Base-by-base conservation (phyloP, 2,113 vertebrate species). In the Petromus typicus region DNA sequence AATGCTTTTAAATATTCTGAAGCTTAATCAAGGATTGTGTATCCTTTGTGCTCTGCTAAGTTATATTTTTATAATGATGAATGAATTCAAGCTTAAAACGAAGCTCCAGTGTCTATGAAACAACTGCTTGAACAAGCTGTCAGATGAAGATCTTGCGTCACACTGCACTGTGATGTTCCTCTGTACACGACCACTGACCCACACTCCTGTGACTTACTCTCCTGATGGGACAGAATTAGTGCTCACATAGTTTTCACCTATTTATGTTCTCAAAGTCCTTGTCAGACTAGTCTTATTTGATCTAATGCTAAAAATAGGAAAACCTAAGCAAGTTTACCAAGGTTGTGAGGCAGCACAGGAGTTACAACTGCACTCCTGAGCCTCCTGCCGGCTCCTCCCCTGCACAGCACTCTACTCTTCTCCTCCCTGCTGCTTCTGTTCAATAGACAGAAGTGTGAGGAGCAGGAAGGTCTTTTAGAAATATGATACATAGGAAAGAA, bases 271-370 rank as follows among this genome's bases (percentile, higher is more conserved):
- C 23, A 51, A 89, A 61, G 8, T 7, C n/a, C 75, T 69, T 64
- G 80, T 48, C 34, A 89, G 43, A 56, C 34, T 64, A 30, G 37
- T 91, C 94, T 90, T 93, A 96, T 45, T 88, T 27, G 34, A 73
- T 85, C 20, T 22, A 59, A 25, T 79, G 34, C 66, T 34, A 92
- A 88, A 92, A 87, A 83, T 0, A 80, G 37, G 64, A 27, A 85
- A 78, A 89, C 79, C 40, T n/a, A 59, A 54, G 6, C 81, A 22
- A 59, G 30, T 85, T 75, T 86, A 82, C 40, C 71, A 79, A 73
- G 18, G 1, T 6, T 80, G 22, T 76, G 20, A 93, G 34, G 40
- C n/a, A 90, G 10, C 37, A 59, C 20, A 82, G 27, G n/a, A 78
- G 43, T 56, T 88, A 37, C 45, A 27, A 90, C 17, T 88, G 32